These are phyloP conservation scores for Coelopa frigida DNA, from an alignment of 1,140 invertebrate genomes.

Conservation along the genomic window DNA sequence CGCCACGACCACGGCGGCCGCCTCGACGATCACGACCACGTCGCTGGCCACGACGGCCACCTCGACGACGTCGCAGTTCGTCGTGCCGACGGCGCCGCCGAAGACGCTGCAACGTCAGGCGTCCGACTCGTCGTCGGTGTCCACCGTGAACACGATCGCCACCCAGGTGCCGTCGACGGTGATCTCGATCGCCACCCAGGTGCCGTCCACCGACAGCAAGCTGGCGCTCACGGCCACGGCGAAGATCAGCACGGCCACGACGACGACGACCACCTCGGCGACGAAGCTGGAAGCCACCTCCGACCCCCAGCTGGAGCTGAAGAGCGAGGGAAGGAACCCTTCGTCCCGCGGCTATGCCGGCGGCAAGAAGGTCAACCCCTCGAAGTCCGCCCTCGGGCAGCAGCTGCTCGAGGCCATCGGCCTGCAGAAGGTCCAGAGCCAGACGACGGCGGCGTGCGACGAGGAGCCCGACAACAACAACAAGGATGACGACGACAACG, in stretches of 20 bases:
- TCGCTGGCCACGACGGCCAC: not conserved
- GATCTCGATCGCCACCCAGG: slow-evolving; percentile 2
- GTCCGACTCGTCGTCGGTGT: not conserved
- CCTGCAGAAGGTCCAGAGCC: slow-evolving; percentile 19
- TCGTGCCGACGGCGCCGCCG: no score
- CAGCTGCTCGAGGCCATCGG: slow-evolving; percentile 38
- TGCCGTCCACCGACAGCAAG: not conserved
- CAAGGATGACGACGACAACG: no score
- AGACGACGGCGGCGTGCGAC: slow-evolving; percentile 10
- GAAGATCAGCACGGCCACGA: not conserved
- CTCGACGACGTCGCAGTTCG: no score
- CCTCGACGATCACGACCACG: not conserved
- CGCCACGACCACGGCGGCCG: not conserved
- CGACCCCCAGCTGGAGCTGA: not conserved
- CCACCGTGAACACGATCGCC: slow-evolving; percentile 2
- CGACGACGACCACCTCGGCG: not conserved
- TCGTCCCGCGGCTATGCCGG: no score
- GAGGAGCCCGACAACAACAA: no score
- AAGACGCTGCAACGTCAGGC: not conserved
- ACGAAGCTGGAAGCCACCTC: not conserved
- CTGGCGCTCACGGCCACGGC: not conserved
- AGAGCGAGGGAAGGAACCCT: not conserved
- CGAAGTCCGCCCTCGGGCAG: slow-evolving; percentile 33
- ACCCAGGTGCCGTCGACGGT: slow-evolving; percentile 6
- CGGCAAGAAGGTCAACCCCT: not conserved